Conservation (phyloP, 2,113 vertebrate genomes). For the Uria lomvia region DNA sequence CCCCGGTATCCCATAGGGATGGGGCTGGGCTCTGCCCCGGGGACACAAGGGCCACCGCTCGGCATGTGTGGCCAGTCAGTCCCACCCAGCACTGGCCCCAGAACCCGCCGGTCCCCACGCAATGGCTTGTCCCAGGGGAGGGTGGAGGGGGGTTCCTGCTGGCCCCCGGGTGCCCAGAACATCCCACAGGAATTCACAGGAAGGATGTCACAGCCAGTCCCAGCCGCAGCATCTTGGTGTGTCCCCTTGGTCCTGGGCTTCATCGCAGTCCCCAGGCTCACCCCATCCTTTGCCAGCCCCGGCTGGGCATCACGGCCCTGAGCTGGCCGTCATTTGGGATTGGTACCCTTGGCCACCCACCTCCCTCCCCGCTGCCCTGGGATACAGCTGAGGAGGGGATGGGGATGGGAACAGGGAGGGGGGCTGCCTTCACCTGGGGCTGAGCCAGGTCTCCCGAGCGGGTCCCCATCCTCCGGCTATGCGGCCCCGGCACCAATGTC, state of each 20-base stretch:
- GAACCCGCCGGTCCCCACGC: fast-evolving
- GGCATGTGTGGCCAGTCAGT: fast-evolving
- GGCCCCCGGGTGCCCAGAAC: not conserved
- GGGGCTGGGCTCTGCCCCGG: not conserved
- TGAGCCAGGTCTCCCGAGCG: constrained; percentile 11
- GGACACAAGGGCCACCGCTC: fast-evolving
- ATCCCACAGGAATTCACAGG: not conserved
- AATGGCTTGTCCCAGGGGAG: not conserved
- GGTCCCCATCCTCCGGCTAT: constrained; percentile 32
- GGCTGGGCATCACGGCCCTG: not conserved
- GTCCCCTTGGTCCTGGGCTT: not conserved
- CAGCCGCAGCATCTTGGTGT: fast-evolving
- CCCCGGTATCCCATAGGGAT: not conserved
- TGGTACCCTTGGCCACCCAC: fast-evolving
- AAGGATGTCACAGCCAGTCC: not conserved
- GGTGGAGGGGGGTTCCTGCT: not conserved
- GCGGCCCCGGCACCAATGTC: not conserved
- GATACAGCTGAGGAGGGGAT: not conserved
- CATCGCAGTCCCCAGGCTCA: not conserved
- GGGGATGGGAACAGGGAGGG: fast-evolving
- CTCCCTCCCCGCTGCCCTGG: not conserved
- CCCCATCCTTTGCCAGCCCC: not conserved
- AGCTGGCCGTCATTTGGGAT: not conserved
- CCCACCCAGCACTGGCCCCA: fast-evolving
- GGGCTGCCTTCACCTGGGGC: constrained; percentile 45